Evolutionary conservation across 2,888 invertebrate genomes (phyloP).

Genomic region (Epinotia demarniana): DNA sequence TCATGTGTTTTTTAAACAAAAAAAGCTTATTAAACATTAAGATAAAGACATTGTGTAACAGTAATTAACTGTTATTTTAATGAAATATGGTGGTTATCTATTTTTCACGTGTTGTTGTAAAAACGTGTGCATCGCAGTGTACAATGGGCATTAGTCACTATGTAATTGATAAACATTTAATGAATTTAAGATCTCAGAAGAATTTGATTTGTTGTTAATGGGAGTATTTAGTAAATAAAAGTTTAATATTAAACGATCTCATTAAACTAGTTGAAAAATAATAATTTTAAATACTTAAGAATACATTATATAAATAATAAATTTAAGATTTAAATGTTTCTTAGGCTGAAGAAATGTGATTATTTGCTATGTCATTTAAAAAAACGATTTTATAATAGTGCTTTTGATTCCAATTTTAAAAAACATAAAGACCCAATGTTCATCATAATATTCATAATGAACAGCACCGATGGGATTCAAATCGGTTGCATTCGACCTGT

Average conservation of each 20-base stretch:
- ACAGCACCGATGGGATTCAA: too few species aligned
- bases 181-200: too few species aligned
- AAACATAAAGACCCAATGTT: background rate
- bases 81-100: background rate
- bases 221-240: too few species aligned
- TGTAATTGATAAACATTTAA: background rate
- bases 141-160: slow-evolving; percentile 4
- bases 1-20: background rate
- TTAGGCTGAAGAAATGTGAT: too few species aligned
- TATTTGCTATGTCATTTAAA: background rate
- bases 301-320: too few species aligned
- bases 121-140: background rate
- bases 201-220: too few species aligned
- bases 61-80: background rate
- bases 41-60: too few species aligned
- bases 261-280: too few species aligned
- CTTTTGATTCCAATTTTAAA: background rate
- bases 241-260: too few species aligned
- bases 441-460: too few species aligned
- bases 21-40: background rate
- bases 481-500: background rate
- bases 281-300: too few species aligned
- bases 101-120: background rate
- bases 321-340: too few species aligned
- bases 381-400: background rate